Percentiles rank a stretch among this genome's conserved stretches.
Conservation (phyloP, 2,888 invertebrate species). For the Chrysopilus asiliformis region DNA sequence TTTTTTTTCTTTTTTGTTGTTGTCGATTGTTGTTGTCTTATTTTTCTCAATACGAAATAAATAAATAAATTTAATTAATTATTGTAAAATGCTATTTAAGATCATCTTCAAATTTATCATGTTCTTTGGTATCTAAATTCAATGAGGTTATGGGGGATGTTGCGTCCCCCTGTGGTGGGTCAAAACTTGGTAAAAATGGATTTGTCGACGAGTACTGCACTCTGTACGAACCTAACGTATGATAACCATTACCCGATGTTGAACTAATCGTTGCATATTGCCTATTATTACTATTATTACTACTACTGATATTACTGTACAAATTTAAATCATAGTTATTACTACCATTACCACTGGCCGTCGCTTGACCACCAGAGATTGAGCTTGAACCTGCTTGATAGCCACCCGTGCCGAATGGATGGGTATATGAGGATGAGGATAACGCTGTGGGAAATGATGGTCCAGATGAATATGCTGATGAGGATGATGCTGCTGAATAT, state of each 20-base stretch:
- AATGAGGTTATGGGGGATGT: constrained; percentile 27
- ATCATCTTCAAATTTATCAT: constrained; percentile 34
- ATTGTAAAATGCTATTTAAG: constrained; percentile 27
- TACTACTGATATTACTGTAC: constrained; percentile 23
- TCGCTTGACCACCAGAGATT: constrained; percentile 20
- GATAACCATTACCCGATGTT: constrained; percentile 26
- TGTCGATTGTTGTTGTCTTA: constrained; percentile 1
- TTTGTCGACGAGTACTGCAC: constrained; percentile 37
- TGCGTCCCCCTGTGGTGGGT: constrained; percentile 22
- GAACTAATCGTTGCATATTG: constrained; percentile 8
- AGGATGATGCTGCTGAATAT: background rate
- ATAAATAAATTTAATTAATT: no score
- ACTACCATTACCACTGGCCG: constrained; percentile 22
- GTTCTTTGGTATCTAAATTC: constrained; percentile 26
- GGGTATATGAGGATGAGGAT: constrained; percentile 20
- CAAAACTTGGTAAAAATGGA: constrained; percentile 36
- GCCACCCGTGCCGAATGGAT: background rate
- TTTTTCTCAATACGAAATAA: no score
- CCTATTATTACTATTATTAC: constrained; percentile 14
- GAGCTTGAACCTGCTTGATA: constrained; percentile 2
- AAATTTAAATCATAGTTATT: constrained; percentile 35
- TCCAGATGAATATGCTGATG: constrained; percentile 3
- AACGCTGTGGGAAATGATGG: no score
- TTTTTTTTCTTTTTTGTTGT: constrained; percentile 1
- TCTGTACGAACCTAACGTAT: constrained; percentile 34